Evolutionary conservation across 2,888 invertebrate genomes (phyloP).

Genomic region (Brachyopa scutellaris): DNA sequence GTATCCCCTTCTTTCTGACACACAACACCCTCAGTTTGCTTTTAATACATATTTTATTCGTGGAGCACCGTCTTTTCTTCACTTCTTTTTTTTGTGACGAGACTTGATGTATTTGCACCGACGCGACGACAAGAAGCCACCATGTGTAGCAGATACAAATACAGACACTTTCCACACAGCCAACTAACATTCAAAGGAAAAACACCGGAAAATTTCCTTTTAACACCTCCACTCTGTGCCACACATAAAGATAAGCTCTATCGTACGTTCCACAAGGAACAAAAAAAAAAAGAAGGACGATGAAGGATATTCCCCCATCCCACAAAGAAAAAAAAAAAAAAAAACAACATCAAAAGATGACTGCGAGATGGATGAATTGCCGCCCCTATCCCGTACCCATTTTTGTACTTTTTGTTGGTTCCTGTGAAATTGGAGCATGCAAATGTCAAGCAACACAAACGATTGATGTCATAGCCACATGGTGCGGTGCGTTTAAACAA

Average conservation of each 20-base stretch:
- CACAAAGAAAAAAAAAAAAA: not conserved
- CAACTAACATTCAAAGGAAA: conserved; percentile 44
- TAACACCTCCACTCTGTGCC: conserved; percentile 45
- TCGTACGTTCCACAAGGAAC: not conserved
- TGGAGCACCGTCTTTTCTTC: not conserved
- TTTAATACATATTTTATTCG: conserved; percentile 34
- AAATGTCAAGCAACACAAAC: conserved; percentile 39
- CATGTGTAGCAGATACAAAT: conserved; percentile 17
- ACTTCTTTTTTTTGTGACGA: conserved; percentile 9
- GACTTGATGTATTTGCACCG: conserved; percentile 24
- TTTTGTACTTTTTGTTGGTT: no score
- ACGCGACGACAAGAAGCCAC: not conserved
- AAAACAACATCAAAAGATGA: conserved; percentile 20
- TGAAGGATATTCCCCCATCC: not conserved
- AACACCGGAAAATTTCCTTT: conserved; percentile 56
- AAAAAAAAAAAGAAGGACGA: not conserved
- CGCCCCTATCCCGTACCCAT: not conserved
- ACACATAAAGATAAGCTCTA: conserved; percentile 42
- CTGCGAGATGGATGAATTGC: conserved; percentile 29
- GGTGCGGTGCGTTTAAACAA: conserved; percentile 6
- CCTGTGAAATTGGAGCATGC: conserved; percentile 54
- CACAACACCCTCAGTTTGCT: not conserved
- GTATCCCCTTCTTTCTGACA: not conserved
- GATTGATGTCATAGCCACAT: conserved; percentile 33
- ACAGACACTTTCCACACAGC: not conserved